phyloP scores from a whole-genome alignment of 2,113 vertebrate genomes.

The Heterochromis multidens region DNA sequence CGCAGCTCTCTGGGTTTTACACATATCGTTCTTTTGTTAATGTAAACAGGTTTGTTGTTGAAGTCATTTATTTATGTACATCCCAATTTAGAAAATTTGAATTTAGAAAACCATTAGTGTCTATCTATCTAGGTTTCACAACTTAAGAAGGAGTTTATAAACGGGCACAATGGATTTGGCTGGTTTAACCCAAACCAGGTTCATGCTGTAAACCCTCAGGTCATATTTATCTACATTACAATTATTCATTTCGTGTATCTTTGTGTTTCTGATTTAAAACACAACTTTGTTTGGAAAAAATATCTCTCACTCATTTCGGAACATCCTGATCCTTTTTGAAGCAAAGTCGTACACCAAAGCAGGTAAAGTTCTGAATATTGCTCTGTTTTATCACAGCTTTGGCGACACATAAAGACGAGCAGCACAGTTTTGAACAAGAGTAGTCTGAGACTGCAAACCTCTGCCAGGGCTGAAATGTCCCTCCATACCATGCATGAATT shows the following conservation, averaged over 20 bases:
- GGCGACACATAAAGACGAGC: background rate
- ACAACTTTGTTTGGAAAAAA: background rate
- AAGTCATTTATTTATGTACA: background rate
- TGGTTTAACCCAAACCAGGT: background rate
- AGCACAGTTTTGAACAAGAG: background rate
- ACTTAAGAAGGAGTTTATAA: background rate
- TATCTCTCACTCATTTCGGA: background rate
- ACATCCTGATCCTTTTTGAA: background rate
- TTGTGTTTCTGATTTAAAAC: background rate
- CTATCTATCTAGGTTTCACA: background rate
- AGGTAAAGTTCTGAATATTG: background rate
- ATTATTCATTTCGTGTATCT: background rate
- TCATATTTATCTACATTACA: background rate
- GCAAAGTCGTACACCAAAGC: background rate
- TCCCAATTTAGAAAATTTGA: background rate
- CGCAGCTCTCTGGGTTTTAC: background rate
- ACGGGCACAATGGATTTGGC: background rate
- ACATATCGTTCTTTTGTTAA: background rate
- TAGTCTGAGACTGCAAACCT: background rate
- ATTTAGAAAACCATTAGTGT: background rate
- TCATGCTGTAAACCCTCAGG: background rate
- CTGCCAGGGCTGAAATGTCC: background rate
- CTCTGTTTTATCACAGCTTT: background rate
- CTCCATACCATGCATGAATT: background rate
- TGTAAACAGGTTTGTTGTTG: no score